Base-by-base conservation (phyloP, 2,797 vertebrate genomes). In the Salarias fasciatus region DNA sequence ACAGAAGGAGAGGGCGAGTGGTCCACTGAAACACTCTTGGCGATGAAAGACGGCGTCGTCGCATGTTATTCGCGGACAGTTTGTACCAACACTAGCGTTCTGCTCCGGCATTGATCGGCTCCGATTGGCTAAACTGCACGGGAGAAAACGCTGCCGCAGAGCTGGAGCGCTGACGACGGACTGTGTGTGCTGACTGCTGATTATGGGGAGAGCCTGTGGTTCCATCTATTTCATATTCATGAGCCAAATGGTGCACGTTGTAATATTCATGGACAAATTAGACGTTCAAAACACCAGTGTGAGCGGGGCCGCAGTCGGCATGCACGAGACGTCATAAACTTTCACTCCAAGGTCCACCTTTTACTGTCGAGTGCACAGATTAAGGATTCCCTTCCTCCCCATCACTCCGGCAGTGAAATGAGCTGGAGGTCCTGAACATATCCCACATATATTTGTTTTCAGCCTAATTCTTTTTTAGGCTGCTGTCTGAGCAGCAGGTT, bases 231-330 rank as follows among this genome's bases (percentile, higher is more conserved):
- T 92, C 81, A 91, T 87, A 90, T 90, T 92, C 88, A 92, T 91
- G 83, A 92, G 85, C 87, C 88, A 91, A 92, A 92, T 91, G 89
- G 88, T 85, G 84, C 82, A 59, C 62, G 74, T 84, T 91, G 91
- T 88, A 89, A 91, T 89, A 91, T 92, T 92, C 87, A 89, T 91
- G 86, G 83, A 79, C 61, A 89, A 87, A 93, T 92, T 91, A 90
- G 85, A 85, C 51, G 81, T 82, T 77, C 41, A 86, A 89, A 89
- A 90, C 85, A 89, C 60, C 80, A 85, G 82, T 75, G 81, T 62
- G 73, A 90, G 73, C 5, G 43, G 78, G 62, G 47, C 63, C 11
- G 53, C 53, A 72, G 74, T 60, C 43, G 63, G 47, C 73, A 79
- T 74, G 73, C 62, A 79, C 9, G 15, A 74, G 43, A 71, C 77